Conservation (phyloP, 2,797 vertebrate genomes). For the Margarornis squamiger region DNA sequence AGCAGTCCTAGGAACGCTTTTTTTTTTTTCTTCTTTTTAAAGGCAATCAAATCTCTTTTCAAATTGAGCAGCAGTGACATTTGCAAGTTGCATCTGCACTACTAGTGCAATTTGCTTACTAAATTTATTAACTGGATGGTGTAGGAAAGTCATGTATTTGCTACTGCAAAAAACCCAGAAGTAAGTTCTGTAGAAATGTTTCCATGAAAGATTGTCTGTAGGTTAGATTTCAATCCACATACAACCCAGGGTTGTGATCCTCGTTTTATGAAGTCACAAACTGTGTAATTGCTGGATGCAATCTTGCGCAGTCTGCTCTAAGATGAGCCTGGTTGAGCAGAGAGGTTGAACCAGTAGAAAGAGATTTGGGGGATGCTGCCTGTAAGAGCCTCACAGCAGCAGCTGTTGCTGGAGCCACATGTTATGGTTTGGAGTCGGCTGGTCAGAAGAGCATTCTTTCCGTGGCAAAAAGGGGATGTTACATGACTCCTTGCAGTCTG, state of each 20-base stretch:
- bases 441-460: neutral
- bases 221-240: neutral
- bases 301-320: neutral
- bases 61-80: neutral
- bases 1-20: neutral
- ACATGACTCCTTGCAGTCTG: constrained; percentile 29
- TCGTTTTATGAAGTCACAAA: neutral
- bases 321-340: neutral
- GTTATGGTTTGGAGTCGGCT: neutral
- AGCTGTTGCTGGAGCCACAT: neutral
- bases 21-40: neutral
- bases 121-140: neutral
- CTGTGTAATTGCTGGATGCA: neutral
- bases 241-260: neutral
- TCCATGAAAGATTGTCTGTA: neutral
- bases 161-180: neutral
- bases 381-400: constrained; percentile 22
- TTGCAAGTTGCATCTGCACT: neutral
- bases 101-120: neutral
- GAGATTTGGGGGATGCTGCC: neutral
- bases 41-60: neutral
- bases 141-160: neutral
- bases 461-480: constrained; percentile 15
- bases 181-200: neutral
- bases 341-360: neutral